These are phyloP conservation scores for Ectropis crepuscularia DNA, from an alignment of 2,888 invertebrate genomes.

Conservation along the genomic window DNA sequence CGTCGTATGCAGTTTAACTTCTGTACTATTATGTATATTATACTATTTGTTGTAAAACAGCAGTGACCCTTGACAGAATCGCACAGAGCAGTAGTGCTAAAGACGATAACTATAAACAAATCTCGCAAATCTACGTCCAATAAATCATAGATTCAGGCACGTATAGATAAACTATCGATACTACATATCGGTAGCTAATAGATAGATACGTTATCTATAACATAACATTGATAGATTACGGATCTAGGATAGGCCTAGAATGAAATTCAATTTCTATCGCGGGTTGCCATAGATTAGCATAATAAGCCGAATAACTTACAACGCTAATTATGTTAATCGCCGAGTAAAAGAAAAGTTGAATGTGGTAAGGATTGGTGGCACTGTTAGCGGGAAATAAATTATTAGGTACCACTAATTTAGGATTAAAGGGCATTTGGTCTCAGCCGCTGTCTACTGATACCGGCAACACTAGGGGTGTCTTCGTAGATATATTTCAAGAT, in stretches of 20 bases:
- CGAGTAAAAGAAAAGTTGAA: slow-evolving; percentile 14
- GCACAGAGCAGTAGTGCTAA: too few species aligned
- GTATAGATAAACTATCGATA: not conserved
- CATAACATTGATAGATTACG: slow-evolving; percentile 1
- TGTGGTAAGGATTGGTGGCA: slow-evolving; percentile 4
- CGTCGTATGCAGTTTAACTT: too few species aligned
- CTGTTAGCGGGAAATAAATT: not conserved
- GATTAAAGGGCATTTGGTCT: not conserved
- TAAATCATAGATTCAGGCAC: not conserved
- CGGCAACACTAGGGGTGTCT: too few species aligned
- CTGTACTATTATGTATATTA: too few species aligned
- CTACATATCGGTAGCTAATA: not conserved
- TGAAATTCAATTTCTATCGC: slow-evolving; percentile 4
- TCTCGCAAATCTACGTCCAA: not conserved
- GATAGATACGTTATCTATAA: not conserved
- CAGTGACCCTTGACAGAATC: too few species aligned
- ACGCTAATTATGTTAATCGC: slow-evolving; percentile 15
- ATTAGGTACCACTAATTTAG: not conserved
- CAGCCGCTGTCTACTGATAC: too few species aligned
- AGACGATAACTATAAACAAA: not conserved
- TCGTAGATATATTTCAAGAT: too few species aligned
- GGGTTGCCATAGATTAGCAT: slow-evolving; percentile 9
- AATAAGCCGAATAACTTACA: slow-evolving; percentile 4
- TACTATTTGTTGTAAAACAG: too few species aligned
- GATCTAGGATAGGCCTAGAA: not conserved